Evolutionary conservation across 2,113 vertebrate species (phyloP).

Genomic region (Heterochromis multidens): DNA sequence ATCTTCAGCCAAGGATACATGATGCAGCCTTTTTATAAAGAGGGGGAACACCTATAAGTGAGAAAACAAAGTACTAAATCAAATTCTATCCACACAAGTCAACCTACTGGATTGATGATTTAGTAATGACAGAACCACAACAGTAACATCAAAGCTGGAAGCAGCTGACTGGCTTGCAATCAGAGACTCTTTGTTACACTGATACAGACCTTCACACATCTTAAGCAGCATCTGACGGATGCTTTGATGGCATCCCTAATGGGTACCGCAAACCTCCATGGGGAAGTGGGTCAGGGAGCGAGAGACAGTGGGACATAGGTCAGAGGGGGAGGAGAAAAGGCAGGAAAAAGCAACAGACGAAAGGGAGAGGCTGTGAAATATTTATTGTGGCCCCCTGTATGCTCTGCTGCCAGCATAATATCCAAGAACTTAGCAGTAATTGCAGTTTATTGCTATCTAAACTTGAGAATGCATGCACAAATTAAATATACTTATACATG

Average conservation of each 20-base stretch:
- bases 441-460: neutral
- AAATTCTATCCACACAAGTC: neutral
- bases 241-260: constrained; percentile 52
- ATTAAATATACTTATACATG: neutral
- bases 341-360: constrained; percentile 11
- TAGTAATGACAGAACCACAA: neutral
- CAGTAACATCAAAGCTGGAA: neutral
- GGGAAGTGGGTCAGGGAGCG: constrained; percentile 54
- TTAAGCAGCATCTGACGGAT: constrained; percentile 3
- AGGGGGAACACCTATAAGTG: neutral
- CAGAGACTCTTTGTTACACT: neutral
- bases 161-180: neutral
- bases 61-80: neutral
- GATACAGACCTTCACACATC: constrained; percentile 19
- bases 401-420: constrained; percentile 6
- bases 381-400: constrained; percentile 55
- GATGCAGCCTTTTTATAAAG: neutral
- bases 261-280: constrained; percentile 35
- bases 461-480: neutral
- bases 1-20: neutral
- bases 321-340: constrained; percentile 6
- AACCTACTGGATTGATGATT: neutral
- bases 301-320: constrained; percentile 26
- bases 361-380: constrained; percentile 61
- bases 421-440: neutral